A percentile compares a stretch with the other conserved stretches of the same genome.
Evolutionary conservation across 2,888 invertebrate species (phyloP).

Genomic region (Aquatica leii): DNA sequence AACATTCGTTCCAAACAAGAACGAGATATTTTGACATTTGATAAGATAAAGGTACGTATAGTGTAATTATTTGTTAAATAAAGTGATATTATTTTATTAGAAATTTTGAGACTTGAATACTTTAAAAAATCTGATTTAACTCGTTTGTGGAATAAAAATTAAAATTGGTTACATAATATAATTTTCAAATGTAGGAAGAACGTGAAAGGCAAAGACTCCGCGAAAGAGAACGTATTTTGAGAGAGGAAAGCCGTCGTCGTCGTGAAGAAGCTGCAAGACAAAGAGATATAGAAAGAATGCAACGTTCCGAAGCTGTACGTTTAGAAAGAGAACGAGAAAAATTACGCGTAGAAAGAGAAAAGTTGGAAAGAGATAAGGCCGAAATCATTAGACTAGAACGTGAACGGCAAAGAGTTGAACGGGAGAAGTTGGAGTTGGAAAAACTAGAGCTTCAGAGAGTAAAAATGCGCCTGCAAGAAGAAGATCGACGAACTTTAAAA

Average conservation of each 20-base stretch:
- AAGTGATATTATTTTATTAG: no score
- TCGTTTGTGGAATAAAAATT: no score
- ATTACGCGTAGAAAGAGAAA: slow-evolving; percentile 82
- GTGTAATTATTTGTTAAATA: no score
- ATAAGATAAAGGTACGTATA: no score
- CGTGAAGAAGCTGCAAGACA: slow-evolving; percentile 81
- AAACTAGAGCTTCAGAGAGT: slow-evolving; percentile 84
- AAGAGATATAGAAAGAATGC: slow-evolving; percentile 81
- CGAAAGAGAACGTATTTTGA: slow-evolving; percentile 77
- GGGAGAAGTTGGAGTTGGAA: slow-evolving; percentile 68
- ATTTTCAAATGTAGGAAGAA: slow-evolving; percentile 68
- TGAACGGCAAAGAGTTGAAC: slow-evolving; percentile 78
- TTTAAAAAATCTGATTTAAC: no score
- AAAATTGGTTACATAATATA: no score
- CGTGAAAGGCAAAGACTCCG: slow-evolving; percentile 77
- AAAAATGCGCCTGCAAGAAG: slow-evolving; percentile 70
- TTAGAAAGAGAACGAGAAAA: slow-evolving; percentile 84
- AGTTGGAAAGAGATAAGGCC: slow-evolving; percentile 87
- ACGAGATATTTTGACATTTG: slow-evolving; percentile 78
- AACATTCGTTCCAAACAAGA: slow-evolving; percentile 61
- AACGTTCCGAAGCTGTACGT: slow-evolving; percentile 84
- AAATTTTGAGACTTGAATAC: no score
- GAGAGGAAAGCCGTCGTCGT: slow-evolving; percentile 83
- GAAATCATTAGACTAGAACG: slow-evolving; percentile 84
- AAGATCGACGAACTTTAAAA: slow-evolving; percentile 66